Evolutionary conservation across 2,888 invertebrate species (phyloP).

Genomic region (Falcaria lacertinaria): DNA sequence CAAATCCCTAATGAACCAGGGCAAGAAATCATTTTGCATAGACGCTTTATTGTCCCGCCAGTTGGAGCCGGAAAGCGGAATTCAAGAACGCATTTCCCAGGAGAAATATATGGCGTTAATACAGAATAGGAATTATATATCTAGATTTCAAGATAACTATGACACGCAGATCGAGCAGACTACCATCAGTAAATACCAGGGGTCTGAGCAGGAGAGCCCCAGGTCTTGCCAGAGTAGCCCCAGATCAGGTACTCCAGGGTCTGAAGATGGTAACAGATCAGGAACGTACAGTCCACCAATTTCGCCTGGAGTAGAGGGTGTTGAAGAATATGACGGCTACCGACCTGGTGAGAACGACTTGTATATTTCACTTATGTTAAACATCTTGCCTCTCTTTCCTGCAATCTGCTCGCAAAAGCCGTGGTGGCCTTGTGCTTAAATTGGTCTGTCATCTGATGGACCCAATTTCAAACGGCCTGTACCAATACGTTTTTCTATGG

Average conservation of each 20-base stretch:
- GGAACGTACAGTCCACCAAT: constrained; percentile 90
- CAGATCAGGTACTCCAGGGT: constrained; percentile 63
- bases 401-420: no score
- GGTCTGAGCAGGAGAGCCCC: constrained; percentile 41
- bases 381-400: no score
- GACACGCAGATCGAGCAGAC: constrained; percentile 69
- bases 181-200: constrained; percentile 59
- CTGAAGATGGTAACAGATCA: constrained; percentile 81
- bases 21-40: constrained; percentile 92
- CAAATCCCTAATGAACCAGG: constrained; percentile 57
- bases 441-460: no score
- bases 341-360: constrained; percentile 54
- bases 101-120: constrained; percentile 62
- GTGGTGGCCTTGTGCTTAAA: no score
- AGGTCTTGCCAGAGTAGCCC: constrained; percentile 56
- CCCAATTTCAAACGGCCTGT: no score
- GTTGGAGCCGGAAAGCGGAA: constrained; percentile 44
- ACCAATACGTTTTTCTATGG: no score
- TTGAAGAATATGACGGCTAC: constrained; percentile 65
- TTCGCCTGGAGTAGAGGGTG: constrained; percentile 91
- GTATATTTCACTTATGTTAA: no score
- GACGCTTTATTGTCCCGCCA: constrained; percentile 89
- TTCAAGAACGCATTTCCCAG: constrained; percentile 55
- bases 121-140: constrained; percentile 65
- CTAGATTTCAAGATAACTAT: constrained; percentile 63